A percentile compares a stretch with the other conserved stretches of the same genome.
These are phyloP conservation scores for Coturnix japonica DNA, from an alignment of 2,113 vertebrate species.

Conservation along the genomic window DNA sequence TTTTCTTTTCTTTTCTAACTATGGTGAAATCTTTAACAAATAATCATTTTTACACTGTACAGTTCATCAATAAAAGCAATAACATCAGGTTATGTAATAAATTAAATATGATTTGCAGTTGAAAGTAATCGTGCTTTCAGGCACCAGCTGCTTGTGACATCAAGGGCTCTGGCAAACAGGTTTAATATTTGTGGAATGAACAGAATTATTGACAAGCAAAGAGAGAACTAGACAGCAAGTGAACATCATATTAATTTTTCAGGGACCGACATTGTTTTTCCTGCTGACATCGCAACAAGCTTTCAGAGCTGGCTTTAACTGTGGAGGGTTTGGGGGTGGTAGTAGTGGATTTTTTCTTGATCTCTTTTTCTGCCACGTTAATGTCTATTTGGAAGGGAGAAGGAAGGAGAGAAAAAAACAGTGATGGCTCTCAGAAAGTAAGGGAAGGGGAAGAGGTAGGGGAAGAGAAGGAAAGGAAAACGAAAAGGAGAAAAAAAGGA, in stretches of 20 bases:
- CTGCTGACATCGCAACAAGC: slow-evolving; percentile 62
- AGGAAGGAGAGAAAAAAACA: neutral
- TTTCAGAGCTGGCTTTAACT: neutral
- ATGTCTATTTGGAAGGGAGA: neutral
- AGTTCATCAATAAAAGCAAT: slow-evolving; percentile 77
- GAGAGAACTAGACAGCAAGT: slow-evolving; percentile 45
- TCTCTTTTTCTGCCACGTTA: neutral
- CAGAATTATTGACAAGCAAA: slow-evolving; percentile 65
- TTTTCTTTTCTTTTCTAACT: slow-evolving; percentile 35
- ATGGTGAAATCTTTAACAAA: slow-evolving; percentile 76
- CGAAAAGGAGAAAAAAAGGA: too few relatives aligned
- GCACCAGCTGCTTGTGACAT: slow-evolving; percentile 69
- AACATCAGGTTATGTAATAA: slow-evolving; percentile 72
- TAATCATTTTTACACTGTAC: slow-evolving; percentile 74
- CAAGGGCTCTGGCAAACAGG: slow-evolving; percentile 61
- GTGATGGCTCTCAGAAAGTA: neutral
- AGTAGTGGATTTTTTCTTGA: neutral
- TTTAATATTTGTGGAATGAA: slow-evolving; percentile 70
- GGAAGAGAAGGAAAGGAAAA: too few relatives aligned
- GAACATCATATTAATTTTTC: slow-evolving; percentile 74
- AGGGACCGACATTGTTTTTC: slow-evolving; percentile 46
- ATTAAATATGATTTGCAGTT: slow-evolving; percentile 76
- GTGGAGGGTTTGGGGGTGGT: neutral
- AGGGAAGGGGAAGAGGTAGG: neutral
- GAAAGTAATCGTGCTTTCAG: slow-evolving; percentile 67